Percentiles rank a stretch among this genome's conserved stretches.
phyloP scores from a whole-genome alignment of 2,797 vertebrate genomes.

The Varecia variegata region DNA sequence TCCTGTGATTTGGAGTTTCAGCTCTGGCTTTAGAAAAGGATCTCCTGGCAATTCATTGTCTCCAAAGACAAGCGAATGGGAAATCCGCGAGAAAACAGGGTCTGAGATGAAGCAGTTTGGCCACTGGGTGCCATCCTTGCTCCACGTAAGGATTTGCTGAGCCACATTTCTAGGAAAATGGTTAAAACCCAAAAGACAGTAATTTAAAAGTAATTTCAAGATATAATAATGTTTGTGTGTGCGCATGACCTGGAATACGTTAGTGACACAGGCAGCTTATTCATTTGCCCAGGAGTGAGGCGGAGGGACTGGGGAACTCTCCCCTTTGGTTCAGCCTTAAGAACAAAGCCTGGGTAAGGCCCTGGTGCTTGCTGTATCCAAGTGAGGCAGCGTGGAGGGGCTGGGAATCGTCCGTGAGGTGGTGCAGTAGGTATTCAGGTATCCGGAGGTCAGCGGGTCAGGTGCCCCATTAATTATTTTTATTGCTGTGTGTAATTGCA shows the following conservation, averaged over 20 bases:
- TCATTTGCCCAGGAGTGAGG: not conserved
- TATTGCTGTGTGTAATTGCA: not conserved
- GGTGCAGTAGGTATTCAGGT: not conserved
- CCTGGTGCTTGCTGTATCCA: not conserved
- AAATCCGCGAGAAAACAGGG: conserved; percentile 19
- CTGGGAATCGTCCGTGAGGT: not conserved
- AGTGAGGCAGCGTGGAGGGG: not conserved
- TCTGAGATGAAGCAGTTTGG: conserved; percentile 82
- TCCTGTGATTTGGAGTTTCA: conserved; percentile 8
- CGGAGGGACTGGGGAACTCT: not conserved
- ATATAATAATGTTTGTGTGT: conserved; percentile 61
- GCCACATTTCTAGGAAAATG: conserved; percentile 58
- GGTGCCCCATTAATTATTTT: not conserved
- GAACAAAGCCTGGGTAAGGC: not conserved
- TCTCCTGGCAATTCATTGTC: not conserved
- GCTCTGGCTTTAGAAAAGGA: not conserved
- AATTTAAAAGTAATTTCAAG: conserved; percentile 73
- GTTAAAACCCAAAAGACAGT: conserved; percentile 74
- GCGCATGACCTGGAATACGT: conserved; percentile 61
- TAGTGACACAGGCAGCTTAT: conserved; percentile 29
- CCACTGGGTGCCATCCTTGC: conserved; percentile 89
- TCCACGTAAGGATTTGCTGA: conserved; percentile 80
- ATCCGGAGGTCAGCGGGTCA: conserved; percentile 3
- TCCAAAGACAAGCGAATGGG: not conserved
- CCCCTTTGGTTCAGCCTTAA: not conserved